Evolutionary conservation across 1,140 invertebrate species (phyloP), one percentile per base, ranked within the genome.

Genomic region (Riptortus pedestris): DNA sequence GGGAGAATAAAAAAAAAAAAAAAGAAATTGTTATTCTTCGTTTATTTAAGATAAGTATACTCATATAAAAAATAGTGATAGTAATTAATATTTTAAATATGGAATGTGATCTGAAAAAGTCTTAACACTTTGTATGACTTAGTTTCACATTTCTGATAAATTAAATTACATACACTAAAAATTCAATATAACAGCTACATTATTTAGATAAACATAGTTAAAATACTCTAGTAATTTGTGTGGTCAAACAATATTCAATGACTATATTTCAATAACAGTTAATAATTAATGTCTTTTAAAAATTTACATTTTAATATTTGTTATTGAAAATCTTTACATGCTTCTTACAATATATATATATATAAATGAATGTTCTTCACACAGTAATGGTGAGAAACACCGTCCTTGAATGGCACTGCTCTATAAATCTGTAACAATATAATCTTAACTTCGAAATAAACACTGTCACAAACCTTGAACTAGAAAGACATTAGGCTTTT

Each of bases 291-390:
- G 18, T 55, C 12, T 24, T 26, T 55, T 24, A 55, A 18, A 9
- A 55, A 24, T 55, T 18, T 55, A 24, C 24, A 55, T 55, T 55
- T 55, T 55, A 55, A 24, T 55, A 24, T 24, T 18, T 26, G 24
- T 24, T 55, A 55, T 24, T 55, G 22, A 48, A 55, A 55, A 14
- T 55, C 51, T 55, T 55, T 55, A 55, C 51, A 55, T 55, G 51
- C 51, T 55, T 55, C 26, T 24, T 55, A 55, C 51, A 24, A 55
- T 22, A 14, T 24, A 24, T 14, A 55, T 38, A 38, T 38, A 38
- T 38, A 38, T 7, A 5, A 38, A 5, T 38, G n/a, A n/a, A n/a
- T 38, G 14, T 38, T 38, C 31, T 38, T 5, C 14, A 14, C 5
- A 38, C 31, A n/a, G n/a, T n/a, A n/a, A 38, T 38, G 31, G 5